Percentiles rank a stretch among this genome's conserved stretches.
phyloP scores from a whole-genome alignment of 2,113 vertebrate species.

The Vidua macroura region DNA sequence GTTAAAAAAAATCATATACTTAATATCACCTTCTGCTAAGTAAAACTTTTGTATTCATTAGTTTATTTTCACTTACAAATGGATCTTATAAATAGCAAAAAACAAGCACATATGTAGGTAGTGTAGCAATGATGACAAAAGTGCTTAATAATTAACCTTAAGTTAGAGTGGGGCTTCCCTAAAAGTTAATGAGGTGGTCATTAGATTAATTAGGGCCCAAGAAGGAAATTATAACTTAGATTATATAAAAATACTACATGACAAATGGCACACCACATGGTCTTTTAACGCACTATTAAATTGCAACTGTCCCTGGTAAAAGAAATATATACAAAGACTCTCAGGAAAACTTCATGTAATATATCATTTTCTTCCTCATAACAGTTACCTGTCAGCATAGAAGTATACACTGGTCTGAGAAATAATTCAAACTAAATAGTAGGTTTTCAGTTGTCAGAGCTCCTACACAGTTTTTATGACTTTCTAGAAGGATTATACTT shows the following conservation, averaged over 20 bases:
- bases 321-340: slow-evolving; percentile 82
- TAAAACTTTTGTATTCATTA: neutral
- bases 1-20: neutral
- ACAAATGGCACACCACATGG: slow-evolving; percentile 85
- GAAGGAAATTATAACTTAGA: slow-evolving; percentile 67
- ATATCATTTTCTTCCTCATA: slow-evolving; percentile 82
- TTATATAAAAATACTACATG: slow-evolving; percentile 82
- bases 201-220: slow-evolving; percentile 86
- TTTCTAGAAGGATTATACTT: neutral
- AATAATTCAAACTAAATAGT: slow-evolving; percentile 56
- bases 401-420: slow-evolving; percentile 29
- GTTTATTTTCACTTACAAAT: neutral
- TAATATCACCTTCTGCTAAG: neutral
- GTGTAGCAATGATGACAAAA: neutral
- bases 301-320: slow-evolving; percentile 78
- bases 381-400: slow-evolving; percentile 73
- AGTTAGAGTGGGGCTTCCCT: slow-evolving; percentile 71
- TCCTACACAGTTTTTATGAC: neutral
- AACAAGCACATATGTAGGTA: neutral
- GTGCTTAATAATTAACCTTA: slow-evolving; percentile 85
- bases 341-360: slow-evolving; percentile 77
- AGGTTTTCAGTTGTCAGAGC: neutral
- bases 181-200: slow-evolving; percentile 87
- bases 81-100: slow-evolving; percentile 2
- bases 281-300: slow-evolving; percentile 91